Conservation (phyloP, 1,140 invertebrate species). For the Penaeus japonicus region DNA sequence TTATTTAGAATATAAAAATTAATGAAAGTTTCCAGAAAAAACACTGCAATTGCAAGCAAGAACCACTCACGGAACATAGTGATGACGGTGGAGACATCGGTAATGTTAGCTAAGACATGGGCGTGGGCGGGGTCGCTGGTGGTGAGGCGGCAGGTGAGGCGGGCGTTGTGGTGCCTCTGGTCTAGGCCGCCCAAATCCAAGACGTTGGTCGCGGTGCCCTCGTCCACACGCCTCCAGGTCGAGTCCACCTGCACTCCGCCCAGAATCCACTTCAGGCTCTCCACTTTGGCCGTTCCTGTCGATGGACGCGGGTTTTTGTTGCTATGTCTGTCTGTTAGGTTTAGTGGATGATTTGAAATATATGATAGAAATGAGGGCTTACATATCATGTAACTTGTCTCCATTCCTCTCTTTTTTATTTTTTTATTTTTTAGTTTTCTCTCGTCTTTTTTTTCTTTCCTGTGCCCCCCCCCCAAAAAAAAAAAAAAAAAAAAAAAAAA, state of each 20-base stretch:
- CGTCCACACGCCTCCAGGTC: neutral
- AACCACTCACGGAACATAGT: slow-evolving; percentile 31
- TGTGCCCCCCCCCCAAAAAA: no score
- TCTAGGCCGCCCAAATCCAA: neutral
- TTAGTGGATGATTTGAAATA: neutral
- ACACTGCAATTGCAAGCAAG: no score
- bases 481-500: no score
- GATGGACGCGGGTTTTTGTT: neutral
- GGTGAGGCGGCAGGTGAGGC: slow-evolving; percentile 42
- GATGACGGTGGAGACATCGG: slow-evolving; percentile 18
- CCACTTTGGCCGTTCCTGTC: neutral
- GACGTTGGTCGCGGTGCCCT: neutral
- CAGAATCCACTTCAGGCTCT: slow-evolving; percentile 18
- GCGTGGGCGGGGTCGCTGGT: neutral
- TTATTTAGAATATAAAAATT: no score
- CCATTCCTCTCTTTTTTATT: no score
- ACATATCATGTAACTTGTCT: no score
- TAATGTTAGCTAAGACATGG: slow-evolving; percentile 21
- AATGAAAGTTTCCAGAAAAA: no score
- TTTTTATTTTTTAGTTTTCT: no score
- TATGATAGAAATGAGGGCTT: neutral
- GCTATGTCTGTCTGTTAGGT: no score
- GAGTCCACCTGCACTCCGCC: slow-evolving; percentile 13
- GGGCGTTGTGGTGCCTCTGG: slow-evolving; percentile 11
- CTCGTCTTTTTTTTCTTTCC: no score